These are phyloP conservation scores for Lasioglossum oenotherae DNA, from an alignment of 2,888 invertebrate genomes.

Conservation along the genomic window DNA sequence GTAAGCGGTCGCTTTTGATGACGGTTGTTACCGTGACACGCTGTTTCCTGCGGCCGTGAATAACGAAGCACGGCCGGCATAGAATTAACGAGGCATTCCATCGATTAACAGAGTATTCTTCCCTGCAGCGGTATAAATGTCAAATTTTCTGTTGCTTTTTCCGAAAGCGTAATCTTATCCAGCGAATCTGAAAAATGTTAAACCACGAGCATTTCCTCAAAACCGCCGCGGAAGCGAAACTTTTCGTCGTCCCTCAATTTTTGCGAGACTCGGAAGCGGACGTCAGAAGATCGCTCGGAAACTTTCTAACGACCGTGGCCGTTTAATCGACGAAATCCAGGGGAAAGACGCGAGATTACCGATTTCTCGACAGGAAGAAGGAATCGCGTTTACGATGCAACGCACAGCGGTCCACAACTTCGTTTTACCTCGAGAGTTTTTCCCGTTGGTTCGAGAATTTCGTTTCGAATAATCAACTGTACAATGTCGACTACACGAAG, in stretches of 20 bases:
- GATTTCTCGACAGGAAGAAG: not conserved
- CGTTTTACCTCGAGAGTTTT: not conserved
- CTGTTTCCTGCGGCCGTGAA: conserved; percentile 83
- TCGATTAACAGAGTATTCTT: conserved; percentile 23
- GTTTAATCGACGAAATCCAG: not conserved
- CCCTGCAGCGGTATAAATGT: not conserved
- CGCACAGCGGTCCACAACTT: not conserved
- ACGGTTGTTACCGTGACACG: conserved; percentile 83
- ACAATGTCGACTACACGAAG: not conserved
- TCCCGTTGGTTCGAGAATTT: not conserved
- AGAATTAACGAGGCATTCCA: conserved; percentile 57
- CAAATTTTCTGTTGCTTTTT: not conserved
- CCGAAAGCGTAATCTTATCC: not conserved
- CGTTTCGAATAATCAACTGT: not conserved
- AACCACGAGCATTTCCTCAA: conserved; percentile 4
- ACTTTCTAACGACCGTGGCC: not conserved
- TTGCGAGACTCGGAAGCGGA: not conserved
- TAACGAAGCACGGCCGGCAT: conserved; percentile 60
- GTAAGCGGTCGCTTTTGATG: conserved; percentile 82
- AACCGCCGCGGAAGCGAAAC: not conserved
- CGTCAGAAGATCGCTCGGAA: not conserved
- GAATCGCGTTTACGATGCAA: not conserved
- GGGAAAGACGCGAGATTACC: not conserved
- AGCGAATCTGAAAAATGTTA: not conserved
- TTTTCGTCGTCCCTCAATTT: conserved; percentile 1